A percentile compares a stretch with the other conserved stretches of the same genome.
These are phyloP conservation scores for Cyanoliseus patagonus DNA, from an alignment of 2,113 vertebrate genomes.

Conservation along the genomic window DNA sequence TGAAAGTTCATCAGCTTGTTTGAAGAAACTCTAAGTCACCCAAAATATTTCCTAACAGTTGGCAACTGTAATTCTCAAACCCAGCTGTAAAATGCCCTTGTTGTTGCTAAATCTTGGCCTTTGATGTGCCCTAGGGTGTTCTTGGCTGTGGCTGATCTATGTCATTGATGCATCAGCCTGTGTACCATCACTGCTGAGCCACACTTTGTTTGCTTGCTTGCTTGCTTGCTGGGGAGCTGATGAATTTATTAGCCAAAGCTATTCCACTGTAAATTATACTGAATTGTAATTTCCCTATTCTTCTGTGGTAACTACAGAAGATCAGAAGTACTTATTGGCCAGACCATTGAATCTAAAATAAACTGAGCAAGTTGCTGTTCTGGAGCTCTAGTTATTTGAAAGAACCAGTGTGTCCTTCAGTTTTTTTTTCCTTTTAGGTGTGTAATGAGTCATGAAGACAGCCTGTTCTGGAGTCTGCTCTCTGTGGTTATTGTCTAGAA, in stretches of 20 bases:
- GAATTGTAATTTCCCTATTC: slow-evolving; percentile 6
- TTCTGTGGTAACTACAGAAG: neutral
- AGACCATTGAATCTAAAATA: neutral
- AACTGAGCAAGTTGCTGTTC: neutral
- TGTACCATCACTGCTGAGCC: neutral
- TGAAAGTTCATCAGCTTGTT: neutral
- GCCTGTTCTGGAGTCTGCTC: neutral
- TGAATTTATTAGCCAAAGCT: slow-evolving; percentile 32
- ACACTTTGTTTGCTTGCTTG: slow-evolving; percentile 18
- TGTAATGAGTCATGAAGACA: slow-evolving; percentile 5
- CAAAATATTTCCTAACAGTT: neutral
- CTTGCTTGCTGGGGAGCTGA: slow-evolving; percentile 5
- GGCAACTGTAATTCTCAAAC: neutral
- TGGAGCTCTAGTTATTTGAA: neutral
- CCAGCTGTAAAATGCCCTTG: neutral
- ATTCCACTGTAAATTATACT: neutral
- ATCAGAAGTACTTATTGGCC: neutral
- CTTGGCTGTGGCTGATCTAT: neutral
- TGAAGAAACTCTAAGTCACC: neutral
- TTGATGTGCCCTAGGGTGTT: neutral
- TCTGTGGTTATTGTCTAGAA: slow-evolving; percentile 36
- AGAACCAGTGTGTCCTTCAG: neutral
- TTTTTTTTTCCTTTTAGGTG: neutral
- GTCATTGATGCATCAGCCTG: slow-evolving; percentile 12
- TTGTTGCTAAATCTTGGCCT: neutral